Evolutionary conservation across 1,140 invertebrate genomes (phyloP), one percentile per base, ranked within the genome.

Genomic region (Zaprionus africanus): DNA sequence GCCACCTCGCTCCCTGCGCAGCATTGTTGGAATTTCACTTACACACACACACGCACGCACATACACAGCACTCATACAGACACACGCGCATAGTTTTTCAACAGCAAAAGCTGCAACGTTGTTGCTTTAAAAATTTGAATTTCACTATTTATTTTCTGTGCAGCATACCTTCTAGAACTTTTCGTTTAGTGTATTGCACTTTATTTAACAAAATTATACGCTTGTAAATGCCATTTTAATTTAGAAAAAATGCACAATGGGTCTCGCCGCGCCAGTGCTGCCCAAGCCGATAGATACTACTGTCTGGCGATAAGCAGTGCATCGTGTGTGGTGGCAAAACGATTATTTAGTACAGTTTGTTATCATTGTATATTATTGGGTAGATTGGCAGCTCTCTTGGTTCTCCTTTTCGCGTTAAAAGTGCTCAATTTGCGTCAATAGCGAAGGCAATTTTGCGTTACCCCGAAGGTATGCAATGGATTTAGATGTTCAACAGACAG

Each of bases 1-100:
- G 72, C 63, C 72, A 73, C 61, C 76, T 68, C 74, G 58, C 54
- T 76, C 61, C 69, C 63, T 90, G 85, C 85, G 81, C 84, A 88
- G 81, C 84, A 88, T 84, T 88, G 85, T 84, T 85, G 84, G 76
- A 88, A 88, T 88, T 85, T 81, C 62, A 81, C 80, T 88, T 74
- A 88, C 72, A 79, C 64, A 76, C 70, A 68, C 71, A 73, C 51
- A 58, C 65, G 49, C 28, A 70, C 49, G 26, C 59, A 34, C 49
- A 53, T 53, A 51, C 34, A 43, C 46, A 69, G 41, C 61, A 36
- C 61, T 53, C 43, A 53, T 34, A 56, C 19, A 53, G 31, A 31
- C 51, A 71, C 49, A 72, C 69, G 69, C 51, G 51, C 62, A 58
- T 65, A 72, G 69, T 71, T 71, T 76, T 71, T 71, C 38, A 31